Base-by-base conservation (phyloP, 2,113 vertebrate species). In the Murina feae region DNA sequence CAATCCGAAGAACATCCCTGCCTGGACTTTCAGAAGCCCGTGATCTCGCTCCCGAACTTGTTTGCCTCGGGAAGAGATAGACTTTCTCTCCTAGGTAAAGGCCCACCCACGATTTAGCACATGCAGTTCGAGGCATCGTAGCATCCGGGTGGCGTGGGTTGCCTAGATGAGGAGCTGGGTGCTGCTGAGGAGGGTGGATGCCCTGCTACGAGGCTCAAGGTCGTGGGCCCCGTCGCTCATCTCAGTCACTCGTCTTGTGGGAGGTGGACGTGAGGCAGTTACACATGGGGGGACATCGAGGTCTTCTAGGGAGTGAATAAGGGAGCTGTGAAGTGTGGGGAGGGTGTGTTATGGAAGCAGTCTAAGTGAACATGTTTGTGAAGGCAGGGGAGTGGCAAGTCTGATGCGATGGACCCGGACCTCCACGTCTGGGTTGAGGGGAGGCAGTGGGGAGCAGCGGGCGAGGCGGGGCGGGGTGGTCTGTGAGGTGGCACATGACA, bases 171-270 rank as follows among this genome's bases (percentile, higher is more conserved):
- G 39, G 4, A 9, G 42, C 16, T 5, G 23, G 39, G 28, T 5
- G 2, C 17, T 1, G 3, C 18, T 4, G n/a, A 72, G 16, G 3
- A 6, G 18, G 30, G 12, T 3, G 8, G 35, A 4, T 5, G 2
- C 13, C 6, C 55, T n/a, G 16, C 25, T 8, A 1, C 0, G 4
- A 32, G 60, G 58, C 14, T 4, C 37, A 4, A 0, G 10, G 10
- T 12, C 10, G 0, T 13, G 10, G 39, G 12, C 58, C 37, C 58
- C 10, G 0, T 76, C 2, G 4, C 25, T 20, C 12, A 1, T 6
- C 30, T 44, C 63, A 4, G 74, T 44, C 2, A 1, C 37, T 25
- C 25, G 37, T 28, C 49, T 30, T 13, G 2, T 4, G n/a, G 44
- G 42, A 32, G 32, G 47, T 2, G 14, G n/a, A 21, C 21, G 12